Percentiles rank a stretch among this genome's conserved stretches.
These are phyloP conservation scores for Conchocele bisecta DNA, from an alignment of 2,888 invertebrate species.

Conservation along the genomic window DNA sequence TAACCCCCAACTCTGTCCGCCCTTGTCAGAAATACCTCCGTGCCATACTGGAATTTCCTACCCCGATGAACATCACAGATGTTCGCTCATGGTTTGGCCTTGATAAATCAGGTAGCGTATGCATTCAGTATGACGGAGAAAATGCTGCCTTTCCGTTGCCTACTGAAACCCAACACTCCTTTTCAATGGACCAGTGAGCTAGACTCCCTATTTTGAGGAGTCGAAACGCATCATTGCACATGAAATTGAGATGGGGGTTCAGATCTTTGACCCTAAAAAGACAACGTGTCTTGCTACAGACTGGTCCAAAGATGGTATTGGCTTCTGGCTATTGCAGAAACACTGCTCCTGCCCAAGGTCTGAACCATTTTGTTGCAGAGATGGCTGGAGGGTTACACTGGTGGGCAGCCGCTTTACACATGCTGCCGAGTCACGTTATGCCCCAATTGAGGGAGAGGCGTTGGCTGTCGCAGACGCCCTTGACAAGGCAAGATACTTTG, in stretches of 20 bases:
- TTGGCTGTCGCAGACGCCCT: constrained; percentile 29
- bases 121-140: constrained; percentile 55
- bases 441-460: constrained; percentile 22
- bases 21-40: constrained; percentile 49
- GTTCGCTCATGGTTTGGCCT: constrained; percentile 65
- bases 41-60: constrained; percentile 54
- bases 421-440: constrained; percentile 16
- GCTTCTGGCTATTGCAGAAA: constrained; percentile 55
- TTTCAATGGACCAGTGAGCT: constrained; percentile 9
- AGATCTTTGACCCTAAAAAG: no score
- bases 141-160: no score
- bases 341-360: constrained; percentile 38
- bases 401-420: constrained; percentile 20
- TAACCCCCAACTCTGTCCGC: constrained; percentile 44
- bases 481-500: constrained; percentile 48
- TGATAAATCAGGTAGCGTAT: constrained; percentile 62
- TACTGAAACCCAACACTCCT: constrained; percentile 3
- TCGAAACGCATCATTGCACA: constrained; percentile 22
- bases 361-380: constrained; percentile 28
- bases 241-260: no score
- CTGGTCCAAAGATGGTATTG: no score
- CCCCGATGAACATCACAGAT: constrained; percentile 58
- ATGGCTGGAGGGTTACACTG: constrained; percentile 7
- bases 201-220: constrained; percentile 20
- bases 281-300: no score